Conservation (phyloP, 2,888 invertebrate genomes). For the Sturmia bella region DNA sequence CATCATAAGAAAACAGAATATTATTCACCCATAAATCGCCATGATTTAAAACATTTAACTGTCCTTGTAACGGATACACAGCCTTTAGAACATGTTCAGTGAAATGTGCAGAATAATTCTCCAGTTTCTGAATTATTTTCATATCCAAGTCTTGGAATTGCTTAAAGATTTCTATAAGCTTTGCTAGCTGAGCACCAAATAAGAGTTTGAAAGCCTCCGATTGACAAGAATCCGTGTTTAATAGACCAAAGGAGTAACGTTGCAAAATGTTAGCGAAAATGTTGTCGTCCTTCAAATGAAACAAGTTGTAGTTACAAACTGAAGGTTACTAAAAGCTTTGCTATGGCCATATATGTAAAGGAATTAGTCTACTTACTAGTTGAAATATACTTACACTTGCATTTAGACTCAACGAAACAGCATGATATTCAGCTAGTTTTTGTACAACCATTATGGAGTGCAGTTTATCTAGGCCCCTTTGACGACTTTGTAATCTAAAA, state of each 20-base stretch:
- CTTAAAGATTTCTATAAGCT: conserved; percentile 74
- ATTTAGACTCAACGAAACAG: conserved; percentile 83
- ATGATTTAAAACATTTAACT: conserved; percentile 82
- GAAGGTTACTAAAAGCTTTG: too few relatives aligned
- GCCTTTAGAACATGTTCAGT: conserved; percentile 75
- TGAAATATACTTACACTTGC: conserved; percentile 72
- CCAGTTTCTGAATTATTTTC: conserved; percentile 74
- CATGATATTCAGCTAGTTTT: conserved; percentile 84
- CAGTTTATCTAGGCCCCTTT: conserved; percentile 82
- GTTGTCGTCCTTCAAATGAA: conserved; percentile 71
- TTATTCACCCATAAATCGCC: conserved; percentile 84
- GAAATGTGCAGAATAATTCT: conserved; percentile 77
- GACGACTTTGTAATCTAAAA: conserved; percentile 83
- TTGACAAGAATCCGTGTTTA: conserved; percentile 78
- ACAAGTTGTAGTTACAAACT: too few relatives aligned
- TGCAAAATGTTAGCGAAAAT: conserved; percentile 71
- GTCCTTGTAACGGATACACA: conserved; percentile 76
- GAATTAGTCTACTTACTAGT: conserved; percentile 78
- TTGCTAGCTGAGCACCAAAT: conserved; percentile 78
- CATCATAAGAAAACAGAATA: conserved; percentile 82
- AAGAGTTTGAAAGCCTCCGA: conserved; percentile 76
- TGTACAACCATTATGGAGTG: conserved; percentile 82
- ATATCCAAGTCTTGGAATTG: conserved; percentile 74
- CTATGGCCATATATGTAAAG: background rate
- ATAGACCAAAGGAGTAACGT: conserved; percentile 76